These are phyloP conservation scores for Apostichopus parvimensis DNA, from an alignment of 35 echinoderm and acorn worm species.

Conservation along the genomic window DNA sequence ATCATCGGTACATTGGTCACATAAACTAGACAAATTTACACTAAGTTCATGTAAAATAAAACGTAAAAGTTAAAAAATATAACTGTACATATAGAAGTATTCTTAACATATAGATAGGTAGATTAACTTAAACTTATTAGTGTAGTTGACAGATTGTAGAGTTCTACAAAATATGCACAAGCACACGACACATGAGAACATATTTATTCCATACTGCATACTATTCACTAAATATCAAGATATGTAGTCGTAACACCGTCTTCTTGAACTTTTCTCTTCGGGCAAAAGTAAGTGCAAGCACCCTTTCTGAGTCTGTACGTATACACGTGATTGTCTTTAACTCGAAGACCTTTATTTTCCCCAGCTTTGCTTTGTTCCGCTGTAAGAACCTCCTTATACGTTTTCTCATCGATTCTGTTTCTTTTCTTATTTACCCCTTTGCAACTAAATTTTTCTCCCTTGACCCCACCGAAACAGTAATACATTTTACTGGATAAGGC, in stretches of 20 bases:
- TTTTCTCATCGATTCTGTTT: conserved; percentile 21
- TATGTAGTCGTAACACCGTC: conserved; percentile 48
- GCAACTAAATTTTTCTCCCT: conserved; percentile 51
- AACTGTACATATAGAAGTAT: no score
- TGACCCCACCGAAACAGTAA: conserved; percentile 34
- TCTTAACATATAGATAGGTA: no score
- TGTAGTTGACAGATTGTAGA: background rate
- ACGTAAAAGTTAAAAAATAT: no score
- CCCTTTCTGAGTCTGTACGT: conserved; percentile 26
- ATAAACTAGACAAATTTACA: no score
- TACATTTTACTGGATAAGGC: conserved; percentile 54
- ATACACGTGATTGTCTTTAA: conserved; percentile 26
- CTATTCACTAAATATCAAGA: conserved; percentile 12
- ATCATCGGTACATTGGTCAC: no score
- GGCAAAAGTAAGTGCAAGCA: conserved; percentile 25
- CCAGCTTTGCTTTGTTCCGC: background rate
- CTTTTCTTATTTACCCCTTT: conserved; percentile 45
- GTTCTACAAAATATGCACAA: background rate
- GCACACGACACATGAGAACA: background rate
- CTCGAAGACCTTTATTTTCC: conserved; percentile 16
- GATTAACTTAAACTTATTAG: no score
- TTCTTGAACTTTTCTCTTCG: conserved; percentile 44
- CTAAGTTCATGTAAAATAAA: no score
- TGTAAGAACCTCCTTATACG: conserved; percentile 30
- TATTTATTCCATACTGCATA: background rate